phyloP scores from a whole-genome alignment of 2,113 vertebrate genomes.

The Dipodomys spectabilis region DNA sequence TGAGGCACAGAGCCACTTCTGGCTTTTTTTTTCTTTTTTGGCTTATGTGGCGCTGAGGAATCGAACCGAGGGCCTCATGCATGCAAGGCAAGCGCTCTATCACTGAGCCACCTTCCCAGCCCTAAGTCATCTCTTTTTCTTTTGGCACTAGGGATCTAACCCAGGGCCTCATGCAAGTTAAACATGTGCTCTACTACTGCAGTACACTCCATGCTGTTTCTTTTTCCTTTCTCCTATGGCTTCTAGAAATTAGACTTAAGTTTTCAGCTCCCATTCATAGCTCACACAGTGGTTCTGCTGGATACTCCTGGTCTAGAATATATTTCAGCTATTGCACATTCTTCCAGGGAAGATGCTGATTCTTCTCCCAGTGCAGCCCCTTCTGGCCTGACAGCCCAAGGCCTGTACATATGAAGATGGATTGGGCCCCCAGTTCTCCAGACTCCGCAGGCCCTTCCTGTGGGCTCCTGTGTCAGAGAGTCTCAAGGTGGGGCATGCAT shows the following conservation, averaged over 20 bases:
- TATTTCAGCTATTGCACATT: not conserved
- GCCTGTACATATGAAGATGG: not conserved
- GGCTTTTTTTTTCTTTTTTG: too few species aligned
- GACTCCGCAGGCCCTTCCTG: not conserved
- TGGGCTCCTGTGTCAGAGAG: not conserved
- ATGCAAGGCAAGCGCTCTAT: not conserved
- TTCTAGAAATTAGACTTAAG: not conserved
- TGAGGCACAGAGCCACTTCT: too few species aligned
- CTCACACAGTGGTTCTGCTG: accelerated
- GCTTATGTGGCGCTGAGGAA: too few species aligned
- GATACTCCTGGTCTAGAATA: accelerated
- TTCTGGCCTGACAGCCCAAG: not conserved
- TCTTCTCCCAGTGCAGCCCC: not conserved
- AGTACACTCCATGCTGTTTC: not conserved
- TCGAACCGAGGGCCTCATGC: too few species aligned
- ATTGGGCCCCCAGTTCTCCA: not conserved
- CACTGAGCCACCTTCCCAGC: not conserved
- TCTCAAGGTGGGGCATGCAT: not conserved
- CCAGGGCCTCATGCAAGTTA: too few species aligned
- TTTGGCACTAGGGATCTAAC: too few species aligned
- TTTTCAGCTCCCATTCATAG: not conserved
- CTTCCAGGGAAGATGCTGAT: not conserved
- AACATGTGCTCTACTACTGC: not conserved
- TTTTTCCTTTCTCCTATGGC: not conserved
- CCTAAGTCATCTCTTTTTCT: not conserved